A percentile compares a stretch with the other conserved stretches of the same genome.
Evolutionary conservation across 2,113 vertebrate genomes (phyloP).

Genomic region (Gnathonemus echidnorhynchus): DNA sequence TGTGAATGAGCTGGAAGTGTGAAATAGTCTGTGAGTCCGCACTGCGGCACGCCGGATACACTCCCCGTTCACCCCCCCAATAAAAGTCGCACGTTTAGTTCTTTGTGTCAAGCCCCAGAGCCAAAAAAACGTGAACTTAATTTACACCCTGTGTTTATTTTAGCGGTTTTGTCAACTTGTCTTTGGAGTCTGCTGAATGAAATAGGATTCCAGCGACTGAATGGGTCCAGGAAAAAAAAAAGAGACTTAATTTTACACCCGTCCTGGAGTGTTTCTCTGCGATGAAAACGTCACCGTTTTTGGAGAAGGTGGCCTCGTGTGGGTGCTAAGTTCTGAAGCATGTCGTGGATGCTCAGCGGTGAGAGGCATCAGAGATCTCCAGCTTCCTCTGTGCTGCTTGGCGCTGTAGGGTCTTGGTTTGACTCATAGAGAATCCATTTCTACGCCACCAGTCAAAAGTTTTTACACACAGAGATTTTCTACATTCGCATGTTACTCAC

Average conservation of each 20-base stretch:
- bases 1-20: slow-evolving; percentile 14
- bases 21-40: slow-evolving; percentile 13
- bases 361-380: not conserved
- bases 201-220: not conserved
- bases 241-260: not conserved
- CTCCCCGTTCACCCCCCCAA: not conserved
- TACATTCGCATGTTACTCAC: too few relatives aligned
- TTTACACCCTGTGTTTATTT: not conserved
- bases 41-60: not conserved
- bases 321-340: not conserved
- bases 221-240: not conserved
- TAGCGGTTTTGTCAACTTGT: not conserved
- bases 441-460: not conserved
- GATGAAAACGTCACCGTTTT: not conserved
- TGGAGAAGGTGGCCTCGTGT: not conserved
- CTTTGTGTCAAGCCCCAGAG: not conserved
- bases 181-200: not conserved
- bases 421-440: not conserved
- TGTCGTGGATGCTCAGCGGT: not conserved
- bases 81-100: not conserved
- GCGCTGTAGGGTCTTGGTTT: not conserved
- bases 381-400: not conserved
- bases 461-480: too few relatives aligned
- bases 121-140: not conserved
- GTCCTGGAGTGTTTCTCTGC: not conserved